A percentile compares a stretch with the other conserved stretches of the same genome.
Evolutionary conservation across 2,797 vertebrate genomes (phyloP).

Genomic region (Diceros bicornis): DNA sequence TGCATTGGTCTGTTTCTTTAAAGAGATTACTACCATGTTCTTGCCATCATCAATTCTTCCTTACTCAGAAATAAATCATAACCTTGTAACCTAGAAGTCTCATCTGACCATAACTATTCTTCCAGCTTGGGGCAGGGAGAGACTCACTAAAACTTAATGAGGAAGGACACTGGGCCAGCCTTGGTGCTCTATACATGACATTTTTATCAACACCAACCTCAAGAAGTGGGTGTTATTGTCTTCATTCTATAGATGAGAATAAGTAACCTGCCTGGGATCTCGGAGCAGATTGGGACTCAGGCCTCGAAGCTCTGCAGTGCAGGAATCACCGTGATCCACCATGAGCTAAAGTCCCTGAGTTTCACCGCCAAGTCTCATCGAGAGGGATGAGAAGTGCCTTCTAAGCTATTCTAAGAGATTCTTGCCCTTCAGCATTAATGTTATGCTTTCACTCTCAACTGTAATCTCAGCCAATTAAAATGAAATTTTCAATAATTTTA

Average conservation of each 20-base stretch:
- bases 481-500: neutral
- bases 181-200: fast-evolving
- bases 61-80: neutral
- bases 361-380: neutral
- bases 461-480: neutral
- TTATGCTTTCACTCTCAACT: neutral
- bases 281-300: neutral
- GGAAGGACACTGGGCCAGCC: neutral
- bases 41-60: neutral
- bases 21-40: neutral
- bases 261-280: neutral
- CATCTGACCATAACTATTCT: neutral
- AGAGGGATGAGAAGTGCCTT: neutral
- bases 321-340: neutral
- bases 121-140: neutral
- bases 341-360: neutral
- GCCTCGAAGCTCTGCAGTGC: neutral
- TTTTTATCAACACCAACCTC: too few relatives aligned
- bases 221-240: too few relatives aligned
- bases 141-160: neutral
- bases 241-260: neutral
- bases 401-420: neutral
- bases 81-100: neutral
- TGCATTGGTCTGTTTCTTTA: neutral
- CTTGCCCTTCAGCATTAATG: too few relatives aligned